Base-by-base conservation (phyloP, 2,888 invertebrate species). In the Ecliptopera silaceata region DNA sequence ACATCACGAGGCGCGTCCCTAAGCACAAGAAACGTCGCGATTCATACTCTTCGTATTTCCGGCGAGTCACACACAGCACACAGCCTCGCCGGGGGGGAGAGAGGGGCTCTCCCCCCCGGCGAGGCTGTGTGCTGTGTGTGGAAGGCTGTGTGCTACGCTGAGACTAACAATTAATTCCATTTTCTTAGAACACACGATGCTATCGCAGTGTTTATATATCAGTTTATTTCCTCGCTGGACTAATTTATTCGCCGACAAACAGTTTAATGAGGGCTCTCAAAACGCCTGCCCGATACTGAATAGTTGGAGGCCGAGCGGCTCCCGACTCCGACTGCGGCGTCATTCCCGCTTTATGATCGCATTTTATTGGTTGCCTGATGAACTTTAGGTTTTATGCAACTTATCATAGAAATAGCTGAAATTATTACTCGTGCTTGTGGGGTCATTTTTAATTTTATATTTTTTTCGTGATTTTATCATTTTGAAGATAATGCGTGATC, bases 131-230 rank as follows among this genome's bases (percentile, higher is more conserved):
- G n/a, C n/a, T n/a, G n/a, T n/a, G n/a, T n/a, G n/a, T 26, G 32
- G n/a, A n/a, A n/a, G n/a, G n/a, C n/a, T n/a, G n/a, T n/a, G n/a
- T n/a, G n/a, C n/a, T n/a, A n/a, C n/a, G n/a, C n/a, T n/a, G n/a
- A 20, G 38, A 46, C 59, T 49, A 62, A 59, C 66, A 68, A 68
- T 65, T 65, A 68, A 67, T 56, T 58, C 54, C 60, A 42, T 65
- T 70, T 75, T 52, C 70, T 65, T 50, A 68, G 74, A 75, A 72
- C 48, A 34, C 42, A 48, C 56, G 64, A 50, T 58, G 64, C 55
- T 58, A 59, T 57, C 65, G 54, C 43, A 43, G 51, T 63, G 50
- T 59, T 56, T 59, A 56, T 59, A 56, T 50, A 56, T 53, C 54
- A 48, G 53, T 53, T 34, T 39, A 36, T 50, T 34, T 31, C 53